Evolutionary conservation across 2,797 vertebrate genomes (phyloP).

Genomic region (Semaprochilodus insignis): DNA sequence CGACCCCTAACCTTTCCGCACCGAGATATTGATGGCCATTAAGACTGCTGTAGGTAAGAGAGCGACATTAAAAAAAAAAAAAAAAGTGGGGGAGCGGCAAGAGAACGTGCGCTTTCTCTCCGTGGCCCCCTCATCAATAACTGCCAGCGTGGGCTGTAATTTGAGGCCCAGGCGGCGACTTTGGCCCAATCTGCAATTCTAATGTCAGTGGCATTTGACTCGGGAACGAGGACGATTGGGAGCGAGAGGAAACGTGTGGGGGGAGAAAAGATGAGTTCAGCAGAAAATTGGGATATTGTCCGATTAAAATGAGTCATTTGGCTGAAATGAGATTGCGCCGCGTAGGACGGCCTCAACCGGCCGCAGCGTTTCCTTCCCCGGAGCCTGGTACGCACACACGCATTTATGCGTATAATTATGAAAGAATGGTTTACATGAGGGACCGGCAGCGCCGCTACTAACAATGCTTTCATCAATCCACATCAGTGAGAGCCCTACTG

Average conservation of each 20-base stretch:
- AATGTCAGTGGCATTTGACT: conserved; percentile 59
- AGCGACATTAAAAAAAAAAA: conserved; percentile 50
- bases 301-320: conserved; percentile 56
- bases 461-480: conserved; percentile 49
- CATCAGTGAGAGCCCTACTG: conserved; percentile 17
- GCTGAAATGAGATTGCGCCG: conserved; percentile 48
- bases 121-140: conserved; percentile 63
- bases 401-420: conserved; percentile 46
- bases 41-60: conserved; percentile 59
- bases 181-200: conserved; percentile 64
- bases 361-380: conserved; percentile 10
- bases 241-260: conserved; percentile 36
- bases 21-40: conserved; percentile 59
- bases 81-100: conserved; percentile 23
- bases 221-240: conserved; percentile 36
- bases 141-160: conserved; percentile 59
- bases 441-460: conserved; percentile 29
- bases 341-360: conserved; percentile 11
- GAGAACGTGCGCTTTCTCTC: conserved; percentile 48
- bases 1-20: conserved; percentile 58
- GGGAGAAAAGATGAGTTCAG: conserved; percentile 55
- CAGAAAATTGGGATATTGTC: conserved; percentile 58
- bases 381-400: conserved; percentile 33
- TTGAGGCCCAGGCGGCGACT: conserved; percentile 53
- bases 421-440: conserved; percentile 54